These are phyloP conservation scores for Temnothorax unifasciatus DNA, from an alignment of 2,888 invertebrate species.

Conservation along the genomic window DNA sequence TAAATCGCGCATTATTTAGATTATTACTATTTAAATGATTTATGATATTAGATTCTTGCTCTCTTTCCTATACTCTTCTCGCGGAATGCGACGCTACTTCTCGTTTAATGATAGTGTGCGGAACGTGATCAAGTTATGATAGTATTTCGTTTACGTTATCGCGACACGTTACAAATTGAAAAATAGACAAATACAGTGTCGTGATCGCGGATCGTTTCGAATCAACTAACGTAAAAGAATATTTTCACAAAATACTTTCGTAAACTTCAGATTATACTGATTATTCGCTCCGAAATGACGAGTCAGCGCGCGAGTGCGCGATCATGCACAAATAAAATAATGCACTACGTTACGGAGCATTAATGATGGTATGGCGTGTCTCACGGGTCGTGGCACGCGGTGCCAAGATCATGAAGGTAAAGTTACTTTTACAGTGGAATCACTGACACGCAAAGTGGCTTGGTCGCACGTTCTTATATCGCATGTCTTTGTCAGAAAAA, in stretches of 20 bases:
- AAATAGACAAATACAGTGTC: not conserved
- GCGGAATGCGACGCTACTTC: not conserved
- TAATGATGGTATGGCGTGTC: conserved; percentile 74
- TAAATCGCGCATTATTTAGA: not conserved
- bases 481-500: conserved; percentile 46
- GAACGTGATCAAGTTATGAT: not conserved
- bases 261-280: conserved; percentile 24
- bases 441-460: conserved; percentile 70
- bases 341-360: conserved; percentile 54
- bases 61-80: too few species aligned
- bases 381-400: conserved; percentile 62
- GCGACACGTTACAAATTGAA: not conserved
- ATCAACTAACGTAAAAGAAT: conserved; percentile 18
- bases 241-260: conserved; percentile 21
- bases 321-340: conserved; percentile 70
- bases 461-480: conserved; percentile 63
- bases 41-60: not conserved
- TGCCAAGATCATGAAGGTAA: conserved; percentile 69
- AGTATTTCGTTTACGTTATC: not conserved
- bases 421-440: conserved; percentile 58
- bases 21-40: not conserved
- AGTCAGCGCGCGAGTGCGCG: conserved; percentile 43
- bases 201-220: conserved; percentile 34
- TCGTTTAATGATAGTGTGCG: not conserved
- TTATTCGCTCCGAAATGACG: conserved; percentile 51